Evolutionary conservation across 2,797 vertebrate species (phyloP).

Genomic region (Coregonus suidteri): DNA sequence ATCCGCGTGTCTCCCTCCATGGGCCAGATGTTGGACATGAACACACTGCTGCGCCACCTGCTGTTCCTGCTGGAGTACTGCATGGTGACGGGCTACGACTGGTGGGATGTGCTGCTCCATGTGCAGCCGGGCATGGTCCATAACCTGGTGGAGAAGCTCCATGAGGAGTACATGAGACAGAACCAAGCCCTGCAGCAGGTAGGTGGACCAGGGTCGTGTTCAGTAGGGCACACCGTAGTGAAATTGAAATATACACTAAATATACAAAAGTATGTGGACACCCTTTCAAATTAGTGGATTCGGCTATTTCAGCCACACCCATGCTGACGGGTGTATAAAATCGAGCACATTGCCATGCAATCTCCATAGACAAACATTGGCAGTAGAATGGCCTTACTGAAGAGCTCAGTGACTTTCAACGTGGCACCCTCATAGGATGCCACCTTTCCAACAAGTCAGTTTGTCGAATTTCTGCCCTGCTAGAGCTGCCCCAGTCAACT

Average conservation of each 20-base stretch:
- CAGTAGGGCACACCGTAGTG: background rate
- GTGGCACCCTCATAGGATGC: too few species aligned
- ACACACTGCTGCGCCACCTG: conserved; percentile 90
- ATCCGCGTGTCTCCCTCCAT: conserved; percentile 93
- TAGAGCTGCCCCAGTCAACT: too few species aligned
- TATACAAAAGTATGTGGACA: too few species aligned
- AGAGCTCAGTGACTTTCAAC: too few species aligned
- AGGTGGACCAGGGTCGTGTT: conserved; percentile 27
- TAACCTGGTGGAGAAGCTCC: conserved; percentile 94
- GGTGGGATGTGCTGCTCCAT: conserved; percentile 97
- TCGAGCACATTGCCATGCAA: too few species aligned
- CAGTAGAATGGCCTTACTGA: too few species aligned
- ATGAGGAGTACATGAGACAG: conserved; percentile 96
- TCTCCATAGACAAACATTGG: too few species aligned
- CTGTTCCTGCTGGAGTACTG: conserved; percentile 96
- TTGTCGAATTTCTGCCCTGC: too few species aligned
- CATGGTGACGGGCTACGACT: conserved; percentile 98
- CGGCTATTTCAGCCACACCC: too few species aligned
- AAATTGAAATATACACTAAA: background rate
- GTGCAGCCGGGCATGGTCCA: conserved; percentile 95
- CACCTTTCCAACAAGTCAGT: too few species aligned
- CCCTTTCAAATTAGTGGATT: too few species aligned
- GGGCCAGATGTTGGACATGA: conserved; percentile 95
- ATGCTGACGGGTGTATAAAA: too few species aligned
- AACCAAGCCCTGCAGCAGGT: conserved; percentile 96